These are phyloP conservation scores for Rhingia rostrata DNA, from an alignment of 2,888 invertebrate genomes.

Conservation along the genomic window DNA sequence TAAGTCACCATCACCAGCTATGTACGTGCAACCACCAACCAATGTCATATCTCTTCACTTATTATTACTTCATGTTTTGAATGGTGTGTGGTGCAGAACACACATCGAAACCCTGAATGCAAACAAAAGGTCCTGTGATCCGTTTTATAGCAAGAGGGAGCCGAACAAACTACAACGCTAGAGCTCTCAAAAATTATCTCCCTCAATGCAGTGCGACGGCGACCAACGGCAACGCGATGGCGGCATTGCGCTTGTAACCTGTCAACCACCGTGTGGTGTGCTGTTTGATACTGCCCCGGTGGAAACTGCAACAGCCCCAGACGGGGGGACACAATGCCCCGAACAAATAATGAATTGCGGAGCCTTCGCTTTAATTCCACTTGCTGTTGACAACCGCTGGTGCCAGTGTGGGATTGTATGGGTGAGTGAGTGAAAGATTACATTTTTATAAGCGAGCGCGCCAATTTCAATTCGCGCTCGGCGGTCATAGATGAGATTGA, in stretches of 20 bases:
- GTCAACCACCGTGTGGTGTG: constrained; percentile 67
- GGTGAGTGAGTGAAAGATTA: constrained; percentile 55
- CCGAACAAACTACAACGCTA: constrained; percentile 14
- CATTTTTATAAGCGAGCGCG: constrained; percentile 51
- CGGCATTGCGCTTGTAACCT: constrained; percentile 68
- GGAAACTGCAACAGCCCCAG: constrained; percentile 14
- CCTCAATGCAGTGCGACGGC: constrained; percentile 8
- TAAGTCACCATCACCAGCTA: neutral
- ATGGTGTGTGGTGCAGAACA: constrained; percentile 19
- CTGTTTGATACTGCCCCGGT: constrained; percentile 51
- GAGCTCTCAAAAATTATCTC: constrained; percentile 46
- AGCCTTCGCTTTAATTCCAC: constrained; percentile 34
- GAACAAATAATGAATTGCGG: constrained; percentile 68
- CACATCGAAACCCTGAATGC: constrained; percentile 38
- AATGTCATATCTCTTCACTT: constrained; percentile 67
- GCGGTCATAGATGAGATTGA: constrained; percentile 56
- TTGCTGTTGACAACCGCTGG: neutral
- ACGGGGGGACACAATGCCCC: constrained; percentile 50
- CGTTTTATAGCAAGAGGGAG: constrained; percentile 42
- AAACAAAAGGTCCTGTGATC: constrained; percentile 68
- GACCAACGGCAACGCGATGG: constrained; percentile 26
- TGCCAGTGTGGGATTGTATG: neutral
- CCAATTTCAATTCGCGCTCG: constrained; percentile 39
- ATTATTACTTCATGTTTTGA: constrained; percentile 66
- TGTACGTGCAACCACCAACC: constrained; percentile 29